Evolutionary conservation across 2,797 vertebrate species (phyloP), one percentile per base, ranked within the genome.

Genomic region (Microhierax caerulescens): DNA sequence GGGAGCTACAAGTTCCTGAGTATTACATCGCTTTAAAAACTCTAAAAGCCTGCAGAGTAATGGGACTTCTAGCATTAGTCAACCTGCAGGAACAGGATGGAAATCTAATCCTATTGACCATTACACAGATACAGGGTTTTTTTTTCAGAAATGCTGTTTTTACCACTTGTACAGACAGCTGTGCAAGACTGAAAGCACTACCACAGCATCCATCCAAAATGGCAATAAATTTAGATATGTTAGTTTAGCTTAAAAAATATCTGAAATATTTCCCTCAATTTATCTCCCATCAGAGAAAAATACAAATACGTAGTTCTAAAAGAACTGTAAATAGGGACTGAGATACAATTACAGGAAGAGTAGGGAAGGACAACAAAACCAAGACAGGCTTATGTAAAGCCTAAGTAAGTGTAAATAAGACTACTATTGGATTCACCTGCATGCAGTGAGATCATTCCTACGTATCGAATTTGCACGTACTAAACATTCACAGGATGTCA

Each of bases 381-480:
- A n/a, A 67, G 25, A 11, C 53, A 50, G 72, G 37, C 13, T 45
- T 68, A 47, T 0, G 1, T 18, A 68, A 79, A 73, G 67, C 34
- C 45, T 34, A 43, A 34, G 1, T 15, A 87, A 68, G 10, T 32
- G 19, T 34, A 57, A 63, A 3, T 13, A 30, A 59, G 39, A 25
- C 41, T 60, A 22, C 41, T 36, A 14, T 36, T 5, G 0, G 34
- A 19, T 50, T 67, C 50, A 36, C 18, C 45, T 65, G 79, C 28
- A 12, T 9, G 41, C 32, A 69, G 27, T 0, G 6, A 47, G 41
- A n/a, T 45, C 32, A 32, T 13, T 36, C 34, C 3, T 3, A 34
- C 1, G 9, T 6, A 9, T 14, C 1, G 0, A 59, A 45, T 53
- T 4, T 53, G 50, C 23, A 54, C 0, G 0, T 20, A 34, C 32